phyloP scores from a whole-genome alignment of 2,113 vertebrate genomes.

The Dicerorhinus sumatrensis region DNA sequence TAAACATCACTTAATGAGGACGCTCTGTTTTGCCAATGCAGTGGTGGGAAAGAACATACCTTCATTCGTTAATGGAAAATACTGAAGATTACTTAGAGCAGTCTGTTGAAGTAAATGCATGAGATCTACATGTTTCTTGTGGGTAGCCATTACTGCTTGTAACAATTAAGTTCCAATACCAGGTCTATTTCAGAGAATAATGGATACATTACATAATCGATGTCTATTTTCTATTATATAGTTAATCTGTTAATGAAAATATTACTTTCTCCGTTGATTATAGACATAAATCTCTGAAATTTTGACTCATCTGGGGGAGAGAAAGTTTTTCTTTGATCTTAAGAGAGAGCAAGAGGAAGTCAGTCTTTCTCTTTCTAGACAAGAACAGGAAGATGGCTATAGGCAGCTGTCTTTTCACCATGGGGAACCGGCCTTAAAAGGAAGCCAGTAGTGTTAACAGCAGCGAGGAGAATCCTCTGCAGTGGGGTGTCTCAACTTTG shows the following conservation, averaged over 20 bases:
- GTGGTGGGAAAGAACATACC: neutral
- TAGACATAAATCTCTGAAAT: neutral
- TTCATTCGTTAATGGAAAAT: neutral
- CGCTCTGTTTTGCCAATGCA: neutral
- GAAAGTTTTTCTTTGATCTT: neutral
- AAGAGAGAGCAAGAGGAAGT: neutral
- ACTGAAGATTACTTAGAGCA: neutral
- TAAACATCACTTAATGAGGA: conserved; percentile 21
- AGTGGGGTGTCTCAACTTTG: accelerated
- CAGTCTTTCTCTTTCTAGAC: neutral
- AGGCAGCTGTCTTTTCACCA: neutral
- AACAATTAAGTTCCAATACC: neutral
- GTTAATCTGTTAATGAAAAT: conserved; percentile 12
- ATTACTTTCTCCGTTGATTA: neutral
- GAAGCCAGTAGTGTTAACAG: neutral
- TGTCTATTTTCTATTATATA: neutral
- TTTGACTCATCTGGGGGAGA: neutral
- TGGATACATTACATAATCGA: neutral
- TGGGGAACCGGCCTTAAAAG: neutral
- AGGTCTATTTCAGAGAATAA: neutral
- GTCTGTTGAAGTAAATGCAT: neutral
- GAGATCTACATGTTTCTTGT: neutral
- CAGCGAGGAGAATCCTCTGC: neutral
- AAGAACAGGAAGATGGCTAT: neutral
- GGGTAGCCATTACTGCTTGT: neutral